Base-by-base conservation (phyloP, 2,797 vertebrate species). In the Mareca penelope region DNA sequence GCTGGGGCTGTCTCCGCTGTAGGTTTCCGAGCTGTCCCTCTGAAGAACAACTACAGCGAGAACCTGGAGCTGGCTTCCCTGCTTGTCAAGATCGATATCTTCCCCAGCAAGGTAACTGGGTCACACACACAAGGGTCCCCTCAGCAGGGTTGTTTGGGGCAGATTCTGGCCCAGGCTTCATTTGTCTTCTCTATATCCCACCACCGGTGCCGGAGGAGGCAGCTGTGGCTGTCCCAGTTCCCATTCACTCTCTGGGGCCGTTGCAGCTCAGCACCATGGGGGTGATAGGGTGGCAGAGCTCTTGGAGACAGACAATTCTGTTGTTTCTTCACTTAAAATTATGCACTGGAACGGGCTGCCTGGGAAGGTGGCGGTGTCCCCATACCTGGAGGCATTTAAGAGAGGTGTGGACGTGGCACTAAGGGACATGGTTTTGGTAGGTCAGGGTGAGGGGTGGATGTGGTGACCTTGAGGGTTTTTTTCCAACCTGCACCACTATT, bases 41-140 rank as follows among this genome's bases (percentile, higher is more conserved):
- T 99, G 97, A 99, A 99, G 97, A 99, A 99, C 98, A 99, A 99
- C 98, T 99, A 98, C 98, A 99, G 98, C 0, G 99, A 99, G 97
- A 99, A 99, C 84, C 98, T 99, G 96, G 99, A 99, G 97, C 88
- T 99, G 97, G 99, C 99, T 7, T 99, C 99, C 24, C 97, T 99
- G 93, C 98, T 99, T 2, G 97, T 99, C 88, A 99, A 99, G 96
- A 97, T 99, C 61, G 98, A 99, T 42, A 95, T 99, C 73, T 96
- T 97, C 96, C 97, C 98, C 68, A 98, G 98, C 97, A 98, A 98
- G 98, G 99, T 99, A 88, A 95, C 19, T 17, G 28, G 53, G 15
- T 16, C 35, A 28, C n/a, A 7, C 33, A 37, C 12, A 24, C 35
- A 35, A 10, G 15, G 50, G 50, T 6, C 14, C 50, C 24, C 50